Evolutionary conservation across 2,888 invertebrate genomes (phyloP).

Genomic region (Nephrotoma flavescens): DNA sequence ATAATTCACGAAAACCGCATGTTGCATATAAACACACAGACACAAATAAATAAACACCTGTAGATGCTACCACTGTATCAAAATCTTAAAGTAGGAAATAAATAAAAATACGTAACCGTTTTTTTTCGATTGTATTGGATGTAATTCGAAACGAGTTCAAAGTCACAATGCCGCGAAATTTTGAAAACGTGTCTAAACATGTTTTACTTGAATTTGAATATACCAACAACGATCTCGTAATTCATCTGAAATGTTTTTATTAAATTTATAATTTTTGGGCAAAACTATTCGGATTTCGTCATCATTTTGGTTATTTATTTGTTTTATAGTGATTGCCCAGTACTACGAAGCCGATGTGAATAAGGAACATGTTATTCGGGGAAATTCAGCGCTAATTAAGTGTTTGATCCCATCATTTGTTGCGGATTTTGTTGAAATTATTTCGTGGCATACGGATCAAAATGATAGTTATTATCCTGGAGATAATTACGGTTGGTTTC

Average conservation of each 20-base stretch:
- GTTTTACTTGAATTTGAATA: neutral
- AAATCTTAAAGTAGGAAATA: neutral
- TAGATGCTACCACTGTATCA: neutral
- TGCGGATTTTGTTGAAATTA: constrained; percentile 68
- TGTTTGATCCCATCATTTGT: constrained; percentile 78
- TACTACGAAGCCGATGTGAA: constrained; percentile 71
- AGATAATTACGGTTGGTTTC: constrained; percentile 38
- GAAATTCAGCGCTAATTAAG: constrained; percentile 66
- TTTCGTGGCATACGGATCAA: constrained; percentile 66
- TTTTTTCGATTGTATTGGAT: neutral
- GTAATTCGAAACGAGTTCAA: neutral
- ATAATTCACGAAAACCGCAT: neutral
- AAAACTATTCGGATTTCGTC: neutral
- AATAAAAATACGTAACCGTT: neutral
- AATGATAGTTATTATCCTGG: constrained; percentile 55
- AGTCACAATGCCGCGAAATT: neutral
- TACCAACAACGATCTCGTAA: neutral
- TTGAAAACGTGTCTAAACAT: neutral
- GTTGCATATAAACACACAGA: neutral
- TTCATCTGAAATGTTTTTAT: neutral
- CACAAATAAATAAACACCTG: neutral
- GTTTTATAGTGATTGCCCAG: constrained; percentile 55
- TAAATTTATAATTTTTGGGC: neutral
- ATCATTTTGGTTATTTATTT: neutral
- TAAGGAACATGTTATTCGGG: constrained; percentile 70